These are phyloP conservation scores for Heteronetta atricapilla DNA, from an alignment of 2,113 vertebrate species.

Conservation along the genomic window DNA sequence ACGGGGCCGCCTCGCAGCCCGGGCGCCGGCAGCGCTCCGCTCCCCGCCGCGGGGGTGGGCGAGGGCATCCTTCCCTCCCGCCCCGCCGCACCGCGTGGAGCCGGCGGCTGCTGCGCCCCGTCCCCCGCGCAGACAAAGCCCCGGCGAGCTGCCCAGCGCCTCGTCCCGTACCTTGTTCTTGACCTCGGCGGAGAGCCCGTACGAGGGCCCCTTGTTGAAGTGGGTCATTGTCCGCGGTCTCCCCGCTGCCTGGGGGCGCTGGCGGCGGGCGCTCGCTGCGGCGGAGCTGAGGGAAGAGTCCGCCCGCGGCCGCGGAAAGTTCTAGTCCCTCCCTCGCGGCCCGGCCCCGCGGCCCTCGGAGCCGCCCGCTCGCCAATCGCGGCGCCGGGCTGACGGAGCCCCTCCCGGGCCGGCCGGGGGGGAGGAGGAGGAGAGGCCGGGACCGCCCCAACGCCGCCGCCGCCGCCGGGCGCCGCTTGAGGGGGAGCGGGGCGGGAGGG, in stretches of 20 bases:
- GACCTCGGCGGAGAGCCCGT: slow-evolving; percentile 92
- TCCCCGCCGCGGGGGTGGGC: too few relatives aligned
- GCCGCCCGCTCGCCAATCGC: neutral
- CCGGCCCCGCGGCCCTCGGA: neutral
- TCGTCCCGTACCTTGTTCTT: slow-evolving; percentile 85
- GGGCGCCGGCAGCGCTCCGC: too few relatives aligned
- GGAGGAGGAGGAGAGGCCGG: neutral
- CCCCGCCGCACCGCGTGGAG: too few relatives aligned
- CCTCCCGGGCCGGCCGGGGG: neutral
- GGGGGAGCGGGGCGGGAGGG: neutral
- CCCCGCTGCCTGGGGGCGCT: neutral
- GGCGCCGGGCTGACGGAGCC: neutral
- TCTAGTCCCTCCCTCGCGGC: slow-evolving; percentile 19
- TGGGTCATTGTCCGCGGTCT: slow-evolving; percentile 81
- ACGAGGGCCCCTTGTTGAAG: slow-evolving; percentile 93
- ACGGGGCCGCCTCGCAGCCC: neutral
- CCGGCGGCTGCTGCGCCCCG: too few relatives aligned
- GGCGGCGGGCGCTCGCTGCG: neutral
- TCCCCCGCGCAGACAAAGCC: too few relatives aligned
- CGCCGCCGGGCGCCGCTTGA: neutral
- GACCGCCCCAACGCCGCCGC: neutral
- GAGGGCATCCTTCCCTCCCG: too few relatives aligned
- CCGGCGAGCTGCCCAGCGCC: too few relatives aligned
- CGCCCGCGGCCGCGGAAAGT: slow-evolving; percentile 47
- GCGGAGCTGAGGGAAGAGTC: neutral